phyloP scores from a whole-genome alignment of 2,888 invertebrate species.

The Odontothrips loti region DNA sequence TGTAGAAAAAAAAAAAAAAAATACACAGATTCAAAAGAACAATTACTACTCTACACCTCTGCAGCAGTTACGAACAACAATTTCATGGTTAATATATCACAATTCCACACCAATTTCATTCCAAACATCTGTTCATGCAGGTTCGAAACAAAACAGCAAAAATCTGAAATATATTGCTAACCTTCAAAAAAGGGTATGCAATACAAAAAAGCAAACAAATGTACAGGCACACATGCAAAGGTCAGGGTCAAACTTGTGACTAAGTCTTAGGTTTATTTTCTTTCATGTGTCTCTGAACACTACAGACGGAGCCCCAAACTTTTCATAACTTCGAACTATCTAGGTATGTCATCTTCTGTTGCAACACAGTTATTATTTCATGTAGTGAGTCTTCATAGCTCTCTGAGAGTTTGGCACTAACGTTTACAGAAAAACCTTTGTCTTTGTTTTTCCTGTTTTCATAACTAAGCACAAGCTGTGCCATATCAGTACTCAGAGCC shows the following conservation, averaged over 20 bases:
- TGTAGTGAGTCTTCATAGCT: neutral
- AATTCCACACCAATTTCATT: constrained; percentile 13
- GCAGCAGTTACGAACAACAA: neutral
- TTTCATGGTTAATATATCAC: constrained; percentile 15
- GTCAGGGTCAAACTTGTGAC: neutral
- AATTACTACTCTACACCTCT: neutral
- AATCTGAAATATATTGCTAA: neutral
- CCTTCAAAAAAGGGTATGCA: neutral
- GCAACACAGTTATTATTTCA: constrained; percentile 3
- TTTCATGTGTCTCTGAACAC: too few relatives aligned
- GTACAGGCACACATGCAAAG: neutral
- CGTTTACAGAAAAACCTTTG: neutral
- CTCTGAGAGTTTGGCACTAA: neutral
- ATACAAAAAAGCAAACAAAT: neutral
- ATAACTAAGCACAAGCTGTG: constrained; percentile 16
- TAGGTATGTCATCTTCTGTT: constrained; percentile 21
- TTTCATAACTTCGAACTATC: constrained; percentile 16
- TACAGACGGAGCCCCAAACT: neutral
- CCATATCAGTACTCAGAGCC: neutral
- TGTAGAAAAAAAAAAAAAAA: neutral
- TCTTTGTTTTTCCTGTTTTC: constrained; percentile 9
- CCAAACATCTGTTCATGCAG: neutral
- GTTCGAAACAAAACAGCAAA: neutral
- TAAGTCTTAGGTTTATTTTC: too few relatives aligned
- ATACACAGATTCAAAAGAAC: neutral